These are phyloP conservation scores for Barbus barbus DNA, from an alignment of 2,113 vertebrate species.

Conservation along the genomic window DNA sequence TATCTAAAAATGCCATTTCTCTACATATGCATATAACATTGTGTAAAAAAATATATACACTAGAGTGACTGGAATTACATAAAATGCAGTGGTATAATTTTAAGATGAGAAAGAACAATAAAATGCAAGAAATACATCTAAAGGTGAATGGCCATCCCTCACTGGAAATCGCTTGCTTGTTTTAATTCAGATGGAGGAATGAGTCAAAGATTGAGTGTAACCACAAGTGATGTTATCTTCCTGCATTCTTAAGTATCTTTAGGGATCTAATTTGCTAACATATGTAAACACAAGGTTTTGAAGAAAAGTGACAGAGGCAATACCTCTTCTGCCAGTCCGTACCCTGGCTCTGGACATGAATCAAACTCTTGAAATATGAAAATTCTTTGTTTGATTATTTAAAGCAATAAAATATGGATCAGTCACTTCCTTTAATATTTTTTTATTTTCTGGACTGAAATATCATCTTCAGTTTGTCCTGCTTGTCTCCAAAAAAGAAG, in stretches of 20 bases:
- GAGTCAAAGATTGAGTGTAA: background rate
- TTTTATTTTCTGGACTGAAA: conserved; percentile 29
- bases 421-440: conserved; percentile 37
- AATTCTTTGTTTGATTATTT: conserved; percentile 62
- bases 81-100: background rate
- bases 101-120: background rate
- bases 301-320: conserved; percentile 59
- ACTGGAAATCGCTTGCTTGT: background rate
- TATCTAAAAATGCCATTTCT: background rate
- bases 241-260: conserved; percentile 29
- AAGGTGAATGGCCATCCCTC: background rate
- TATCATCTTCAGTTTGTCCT: conserved; percentile 49
- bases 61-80: background rate
- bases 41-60: background rate
- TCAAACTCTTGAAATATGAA: too few relatives aligned
- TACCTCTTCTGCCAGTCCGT: conserved; percentile 62
- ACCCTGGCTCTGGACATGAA: conserved; percentile 58
- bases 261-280: conserved; percentile 59
- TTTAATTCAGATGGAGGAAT: background rate
- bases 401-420: conserved; percentile 53
- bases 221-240: background rate
- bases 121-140: background rate
- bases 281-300: conserved; percentile 61
- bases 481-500: conserved; percentile 50
- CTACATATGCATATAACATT: too few relatives aligned